A percentile compares a stretch with the other conserved stretches of the same genome.
Evolutionary conservation across 2,797 vertebrate species (phyloP).

Genomic region (Trematomus bernacchii): DNA sequence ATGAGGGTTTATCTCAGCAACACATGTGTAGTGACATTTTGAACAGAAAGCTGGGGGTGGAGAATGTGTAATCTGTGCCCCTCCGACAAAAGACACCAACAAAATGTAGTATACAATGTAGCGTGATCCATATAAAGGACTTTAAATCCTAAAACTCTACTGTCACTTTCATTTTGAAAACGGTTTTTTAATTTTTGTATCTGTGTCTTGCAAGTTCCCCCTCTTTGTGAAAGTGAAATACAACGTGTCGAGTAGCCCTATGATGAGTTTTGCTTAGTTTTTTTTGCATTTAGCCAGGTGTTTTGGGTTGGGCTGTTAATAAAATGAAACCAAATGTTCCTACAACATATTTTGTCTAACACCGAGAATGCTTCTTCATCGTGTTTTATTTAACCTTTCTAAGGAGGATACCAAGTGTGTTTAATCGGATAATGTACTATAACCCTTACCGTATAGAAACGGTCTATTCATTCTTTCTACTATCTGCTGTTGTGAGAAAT

Average conservation of each 20-base stretch:
- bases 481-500: not conserved
- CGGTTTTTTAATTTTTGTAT: no score
- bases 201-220: not conserved
- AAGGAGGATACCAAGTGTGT: not conserved
- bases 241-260: not conserved
- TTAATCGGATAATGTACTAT: not conserved
- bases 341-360: not conserved
- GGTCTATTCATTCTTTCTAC: not conserved
- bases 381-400: not conserved
- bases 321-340: constrained; percentile 8
- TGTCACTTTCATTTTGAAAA: not conserved
- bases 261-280: not conserved
- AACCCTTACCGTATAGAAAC: constrained; percentile 4
- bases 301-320: not conserved
- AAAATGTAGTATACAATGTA: not conserved
- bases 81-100: not conserved
- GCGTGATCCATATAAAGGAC: no score
- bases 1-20: not conserved
- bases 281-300: not conserved
- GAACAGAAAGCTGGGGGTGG: not conserved
- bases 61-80: not conserved
- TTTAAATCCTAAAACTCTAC: not conserved
- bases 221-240: not conserved
- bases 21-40: not conserved
- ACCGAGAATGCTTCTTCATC: no score